Evolutionary conservation across 2,888 invertebrate genomes (phyloP).

Genomic region (Carcina quercana): DNA sequence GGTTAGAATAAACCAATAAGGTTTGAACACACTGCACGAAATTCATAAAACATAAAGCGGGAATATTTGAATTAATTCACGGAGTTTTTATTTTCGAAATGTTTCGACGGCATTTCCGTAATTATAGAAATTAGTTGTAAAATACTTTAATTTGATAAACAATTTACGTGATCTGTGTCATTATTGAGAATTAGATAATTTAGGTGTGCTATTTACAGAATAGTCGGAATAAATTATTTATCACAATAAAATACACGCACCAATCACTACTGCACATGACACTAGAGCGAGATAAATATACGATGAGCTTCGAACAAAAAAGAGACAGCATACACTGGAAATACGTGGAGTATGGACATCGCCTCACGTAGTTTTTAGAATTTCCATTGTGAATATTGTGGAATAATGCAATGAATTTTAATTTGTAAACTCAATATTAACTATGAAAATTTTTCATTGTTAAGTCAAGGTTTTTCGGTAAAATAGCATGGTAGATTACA

Average conservation of each 20-base stretch:
- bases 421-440: too few species aligned
- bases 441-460: neutral
- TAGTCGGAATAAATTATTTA: neutral
- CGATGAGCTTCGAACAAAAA: slow-evolving; percentile 14
- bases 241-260: too few species aligned
- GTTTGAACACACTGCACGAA: slow-evolving; percentile 56
- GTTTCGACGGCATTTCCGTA: too few species aligned
- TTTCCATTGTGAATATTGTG: too few species aligned
- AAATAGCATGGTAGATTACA: too few species aligned
- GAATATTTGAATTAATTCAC: slow-evolving; percentile 32
- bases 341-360: slow-evolving; percentile 29
- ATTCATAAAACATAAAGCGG: slow-evolving; percentile 30
- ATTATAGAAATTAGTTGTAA: too few species aligned
- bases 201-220: neutral
- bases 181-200: too few species aligned
- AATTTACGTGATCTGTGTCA: too few species aligned
- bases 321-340: slow-evolving; percentile 20
- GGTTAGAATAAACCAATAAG: slow-evolving; percentile 66
- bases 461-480: too few species aligned
- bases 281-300: slow-evolving; percentile 42
- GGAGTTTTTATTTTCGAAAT: neutral
- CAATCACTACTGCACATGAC: slow-evolving; percentile 54
- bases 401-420: too few species aligned
- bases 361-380: slow-evolving; percentile 20
- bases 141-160: too few species aligned